These are phyloP conservation scores for Drosophila azteca DNA, from an alignment of 1,140 invertebrate species.

Conservation along the genomic window DNA sequence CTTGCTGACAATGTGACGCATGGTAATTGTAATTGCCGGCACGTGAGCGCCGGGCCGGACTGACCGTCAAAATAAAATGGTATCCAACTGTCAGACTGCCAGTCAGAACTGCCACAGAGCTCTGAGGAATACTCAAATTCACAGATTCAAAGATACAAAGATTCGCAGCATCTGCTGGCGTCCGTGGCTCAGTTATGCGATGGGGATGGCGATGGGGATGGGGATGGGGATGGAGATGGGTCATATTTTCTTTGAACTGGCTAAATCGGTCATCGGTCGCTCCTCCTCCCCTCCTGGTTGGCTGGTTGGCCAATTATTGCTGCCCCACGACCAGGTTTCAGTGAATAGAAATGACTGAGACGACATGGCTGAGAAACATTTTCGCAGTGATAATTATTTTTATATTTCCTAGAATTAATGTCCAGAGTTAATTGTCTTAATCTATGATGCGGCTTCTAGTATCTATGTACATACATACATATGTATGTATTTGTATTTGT, in stretches of 20 bases:
- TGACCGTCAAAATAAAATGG: slow-evolving; percentile 1
- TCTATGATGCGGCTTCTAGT: slow-evolving; percentile 7
- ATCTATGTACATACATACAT: no score
- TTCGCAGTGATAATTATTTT: slow-evolving; percentile 46
- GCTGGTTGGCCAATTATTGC: slow-evolving; percentile 7
- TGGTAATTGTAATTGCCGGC: slow-evolving; percentile 49
- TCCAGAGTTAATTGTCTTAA: slow-evolving; percentile 46
- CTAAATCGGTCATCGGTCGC: slow-evolving; percentile 14
- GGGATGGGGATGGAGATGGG: background rate
- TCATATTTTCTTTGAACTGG: slow-evolving; percentile 13
- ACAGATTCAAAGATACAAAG: background rate
- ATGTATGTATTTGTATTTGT: slow-evolving; percentile 1
- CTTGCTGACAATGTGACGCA: slow-evolving; percentile 40
- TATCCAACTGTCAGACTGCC: background rate
- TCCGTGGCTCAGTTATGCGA: slow-evolving; percentile 37
- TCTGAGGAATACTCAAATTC: background rate
- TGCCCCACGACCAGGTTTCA: slow-evolving; percentile 5
- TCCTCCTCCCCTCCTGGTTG: slow-evolving; percentile 1
- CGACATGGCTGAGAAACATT: no score
- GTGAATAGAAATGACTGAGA: background rate
- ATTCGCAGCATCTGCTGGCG: background rate
- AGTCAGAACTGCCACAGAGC: no score
- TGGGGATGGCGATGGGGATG: no score
- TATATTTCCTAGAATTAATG: slow-evolving; percentile 54
- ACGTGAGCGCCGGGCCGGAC: slow-evolving; percentile 27